These are phyloP conservation scores for Thalassophryne amazonica DNA, from an alignment of 2,797 vertebrate species.

Conservation along the genomic window DNA sequence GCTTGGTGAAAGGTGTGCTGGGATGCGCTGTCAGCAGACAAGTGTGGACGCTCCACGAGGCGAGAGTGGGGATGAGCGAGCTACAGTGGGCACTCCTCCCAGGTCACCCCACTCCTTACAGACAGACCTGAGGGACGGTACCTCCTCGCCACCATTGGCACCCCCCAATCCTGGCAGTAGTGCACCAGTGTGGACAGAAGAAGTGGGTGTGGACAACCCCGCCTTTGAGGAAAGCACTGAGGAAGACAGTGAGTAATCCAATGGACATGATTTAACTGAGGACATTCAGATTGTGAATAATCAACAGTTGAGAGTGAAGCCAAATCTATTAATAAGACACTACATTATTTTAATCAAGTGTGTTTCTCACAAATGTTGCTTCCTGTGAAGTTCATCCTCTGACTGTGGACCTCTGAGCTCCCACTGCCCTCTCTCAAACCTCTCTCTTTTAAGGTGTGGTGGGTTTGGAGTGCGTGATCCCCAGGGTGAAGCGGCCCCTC, in stretches of 20 bases:
- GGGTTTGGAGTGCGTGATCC: constrained; percentile 65
- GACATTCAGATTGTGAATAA: neutral
- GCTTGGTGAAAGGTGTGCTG: constrained; percentile 85
- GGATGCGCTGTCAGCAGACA: constrained; percentile 85
- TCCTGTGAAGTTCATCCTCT: too few relatives aligned
- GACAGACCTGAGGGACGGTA: constrained; percentile 77
- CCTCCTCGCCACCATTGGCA: constrained; percentile 70
- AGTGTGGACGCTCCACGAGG: constrained; percentile 80
- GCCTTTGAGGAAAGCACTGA: constrained; percentile 90
- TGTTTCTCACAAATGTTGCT: too few relatives aligned
- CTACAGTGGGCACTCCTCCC: constrained; percentile 68
- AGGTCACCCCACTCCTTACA: constrained; percentile 80
- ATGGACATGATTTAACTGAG: neutral
- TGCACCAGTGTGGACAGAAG: constrained; percentile 83
- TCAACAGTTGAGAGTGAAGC: neutral
- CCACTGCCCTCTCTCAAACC: constrained; percentile 7
- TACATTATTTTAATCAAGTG: too few relatives aligned
- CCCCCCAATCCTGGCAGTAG: constrained; percentile 60
- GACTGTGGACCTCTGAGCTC: too few relatives aligned
- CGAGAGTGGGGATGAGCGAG: constrained; percentile 78
- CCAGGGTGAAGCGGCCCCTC: constrained; percentile 69
- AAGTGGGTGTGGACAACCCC: constrained; percentile 89
- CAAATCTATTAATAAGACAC: neutral
- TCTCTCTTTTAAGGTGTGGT: constrained; percentile 62
- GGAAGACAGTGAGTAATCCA: constrained; percentile 85